These are phyloP conservation scores for Phasia obesa DNA, from an alignment of 2,888 invertebrate genomes.

Conservation along the genomic window DNA sequence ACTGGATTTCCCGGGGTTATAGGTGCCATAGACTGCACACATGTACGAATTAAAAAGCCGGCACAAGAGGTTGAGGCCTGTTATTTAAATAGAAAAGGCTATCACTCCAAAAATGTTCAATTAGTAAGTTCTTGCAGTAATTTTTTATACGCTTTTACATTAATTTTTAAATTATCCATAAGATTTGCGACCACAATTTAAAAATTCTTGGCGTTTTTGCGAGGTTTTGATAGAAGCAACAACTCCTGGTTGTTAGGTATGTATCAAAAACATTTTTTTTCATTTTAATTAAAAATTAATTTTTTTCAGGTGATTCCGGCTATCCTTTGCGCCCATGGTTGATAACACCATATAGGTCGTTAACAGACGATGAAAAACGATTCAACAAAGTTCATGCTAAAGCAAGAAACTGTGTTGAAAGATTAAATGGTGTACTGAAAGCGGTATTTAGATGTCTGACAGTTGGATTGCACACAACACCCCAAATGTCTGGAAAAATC, in stretches of 20 bases:
- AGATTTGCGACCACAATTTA: slow-evolving; percentile 27
- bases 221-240: slow-evolving; percentile 8
- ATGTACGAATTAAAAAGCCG: slow-evolving; percentile 10
- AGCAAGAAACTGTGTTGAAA: slow-evolving; percentile 22
- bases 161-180: not conserved
- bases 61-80: not conserved
- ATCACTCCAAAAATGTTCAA: slow-evolving; percentile 24
- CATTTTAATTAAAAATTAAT: no score
- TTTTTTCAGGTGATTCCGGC: slow-evolving; percentile 28
- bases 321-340: slow-evolving; percentile 22
- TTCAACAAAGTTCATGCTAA: slow-evolving; percentile 19
- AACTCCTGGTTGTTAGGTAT: slow-evolving; percentile 20
- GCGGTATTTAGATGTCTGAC: slow-evolving; percentile 22
- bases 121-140: not conserved
- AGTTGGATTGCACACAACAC: slow-evolving; percentile 16
- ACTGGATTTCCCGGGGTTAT: slow-evolving; percentile 3
- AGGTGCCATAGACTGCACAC: slow-evolving; percentile 13
- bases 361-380: slow-evolving; percentile 5
- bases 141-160: not conserved
- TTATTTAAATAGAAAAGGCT: no score
- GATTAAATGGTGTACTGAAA: slow-evolving; percentile 26
- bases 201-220: slow-evolving; percentile 34
- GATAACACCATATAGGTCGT: slow-evolving; percentile 15
- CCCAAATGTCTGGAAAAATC: slow-evolving; percentile 40
- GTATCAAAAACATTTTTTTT: not conserved